Evolutionary conservation across 2,888 invertebrate species (phyloP), one percentile per base, ranked within the genome.

Genomic region (Himalopsyche tibetana): DNA sequence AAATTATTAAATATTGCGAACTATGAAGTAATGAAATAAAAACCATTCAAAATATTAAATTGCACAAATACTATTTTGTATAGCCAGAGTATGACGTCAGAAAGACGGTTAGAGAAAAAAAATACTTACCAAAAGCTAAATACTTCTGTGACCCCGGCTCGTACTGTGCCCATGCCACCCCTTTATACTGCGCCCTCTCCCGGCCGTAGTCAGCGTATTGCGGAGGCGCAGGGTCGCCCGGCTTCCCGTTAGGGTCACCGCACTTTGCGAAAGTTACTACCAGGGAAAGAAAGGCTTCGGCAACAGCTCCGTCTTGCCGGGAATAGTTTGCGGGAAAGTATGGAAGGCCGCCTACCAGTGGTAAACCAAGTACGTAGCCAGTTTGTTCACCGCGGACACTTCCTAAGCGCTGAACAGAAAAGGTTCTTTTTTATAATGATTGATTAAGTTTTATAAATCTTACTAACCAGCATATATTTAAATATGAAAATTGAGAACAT

Each of bases 261-360:
- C 95, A 96, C 91, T 96, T 96, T 79, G 96, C 96, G 90, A 97
- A 96, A 90, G 96, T 96, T 45, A 96, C 96, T 90, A 97, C 94
- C 90, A 96, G 94, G 86, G 95, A 95, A 89, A 96, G 95, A 4
- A 96, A 93, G 2, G 95, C 94, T 90, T 96, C 96, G 0, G 96
- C 95, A 12, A 96, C 95, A 9, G 95, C 95, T 90, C 95, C 95
- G 91, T 97, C 96, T 85, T 94, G 95, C 38, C 95, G 94, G 40
- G 95, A 95, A 92, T 95, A 96, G 93, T 96, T 96, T 88, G 95
- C 94, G 0, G 95, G 94, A 88, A 95, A 94, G 90, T 93, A 94
- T 79, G 94, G 94, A 90, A 94, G 92, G 3, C 96, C 95, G 5
- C 95, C 95, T 38, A 96, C 95, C 85, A 96, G 91, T 0, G 96